phyloP scores from a whole-genome alignment of 2,888 invertebrate genomes.

The Zootermopsis nevadensis region DNA sequence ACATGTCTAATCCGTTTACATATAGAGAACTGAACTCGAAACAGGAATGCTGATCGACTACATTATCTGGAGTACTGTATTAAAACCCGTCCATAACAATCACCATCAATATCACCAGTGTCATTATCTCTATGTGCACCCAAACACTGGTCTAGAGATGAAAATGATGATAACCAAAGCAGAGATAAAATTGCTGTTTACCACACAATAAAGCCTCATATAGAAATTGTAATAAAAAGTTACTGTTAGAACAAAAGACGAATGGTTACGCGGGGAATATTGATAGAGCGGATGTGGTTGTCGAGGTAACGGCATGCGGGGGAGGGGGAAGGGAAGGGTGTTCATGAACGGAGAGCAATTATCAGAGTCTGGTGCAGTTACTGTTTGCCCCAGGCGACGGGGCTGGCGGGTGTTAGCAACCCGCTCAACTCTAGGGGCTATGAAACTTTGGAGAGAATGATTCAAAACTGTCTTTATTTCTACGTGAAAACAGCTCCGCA shows the following conservation, averaged over 20 bases:
- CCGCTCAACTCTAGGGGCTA: too few relatives aligned
- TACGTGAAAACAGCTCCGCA: too few relatives aligned
- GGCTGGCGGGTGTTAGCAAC: neutral
- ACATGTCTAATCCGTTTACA: too few relatives aligned
- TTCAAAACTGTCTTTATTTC: too few relatives aligned
- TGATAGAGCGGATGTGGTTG: neutral
- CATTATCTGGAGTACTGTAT: too few relatives aligned
- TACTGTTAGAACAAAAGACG: neutral
- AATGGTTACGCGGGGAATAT: neutral
- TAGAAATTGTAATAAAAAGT: neutral
- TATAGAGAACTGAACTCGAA: too few relatives aligned
- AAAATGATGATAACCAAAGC: neutral
- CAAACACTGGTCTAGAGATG: neutral
- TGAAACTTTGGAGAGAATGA: too few relatives aligned
- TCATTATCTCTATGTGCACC: neutral
- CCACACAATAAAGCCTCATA: neutral
- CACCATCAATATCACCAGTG: neutral
- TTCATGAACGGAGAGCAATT: neutral
- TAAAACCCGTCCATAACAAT: neutral
- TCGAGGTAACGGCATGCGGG: neutral
- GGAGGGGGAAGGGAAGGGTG: neutral
- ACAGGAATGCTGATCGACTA: too few relatives aligned
- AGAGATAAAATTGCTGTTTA: neutral
- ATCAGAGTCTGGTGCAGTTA: slow-evolving; percentile 3
- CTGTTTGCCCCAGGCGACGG: neutral